Conservation (phyloP, 2,113 vertebrate genomes). For the Ciconia maguari region DNA sequence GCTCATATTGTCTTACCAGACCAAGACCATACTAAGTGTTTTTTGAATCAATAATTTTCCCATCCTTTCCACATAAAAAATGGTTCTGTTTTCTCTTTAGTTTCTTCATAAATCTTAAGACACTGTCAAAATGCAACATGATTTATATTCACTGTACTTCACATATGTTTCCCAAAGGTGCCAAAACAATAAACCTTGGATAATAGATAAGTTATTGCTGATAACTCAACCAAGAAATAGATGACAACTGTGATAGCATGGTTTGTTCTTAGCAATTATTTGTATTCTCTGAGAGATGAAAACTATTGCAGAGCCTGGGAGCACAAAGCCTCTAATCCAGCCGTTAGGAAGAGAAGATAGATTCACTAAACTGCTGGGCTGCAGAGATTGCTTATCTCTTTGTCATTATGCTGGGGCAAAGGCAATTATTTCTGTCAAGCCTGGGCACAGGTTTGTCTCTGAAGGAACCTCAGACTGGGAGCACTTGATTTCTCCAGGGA, state of each 20-base stretch:
- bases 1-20: background rate
- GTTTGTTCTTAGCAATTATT: slow-evolving; percentile 21
- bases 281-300: slow-evolving; percentile 47
- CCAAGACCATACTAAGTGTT: fast-evolving
- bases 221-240: slow-evolving; percentile 59
- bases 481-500: slow-evolving; percentile 35
- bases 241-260: background rate
- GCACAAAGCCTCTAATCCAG: slow-evolving; percentile 28
- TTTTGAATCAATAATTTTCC: slow-evolving; percentile 14
- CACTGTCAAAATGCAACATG: background rate
- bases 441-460: background rate
- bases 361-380: background rate
- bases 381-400: slow-evolving; percentile 22
- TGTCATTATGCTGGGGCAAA: background rate
- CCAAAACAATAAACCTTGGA: slow-evolving; percentile 41
- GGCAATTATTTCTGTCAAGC: slow-evolving; percentile 23
- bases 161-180: slow-evolving; percentile 34
- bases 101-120: slow-evolving; percentile 29
- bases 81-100: background rate
- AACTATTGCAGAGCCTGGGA: slow-evolving; percentile 10
- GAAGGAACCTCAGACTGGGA: background rate
- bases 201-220: slow-evolving; percentile 48
- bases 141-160: slow-evolving; percentile 50
- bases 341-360: background rate
- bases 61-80: background rate